These are phyloP conservation scores for Anas platyrhynchos DNA, from an alignment of 2,113 vertebrate species.

Conservation along the genomic window DNA sequence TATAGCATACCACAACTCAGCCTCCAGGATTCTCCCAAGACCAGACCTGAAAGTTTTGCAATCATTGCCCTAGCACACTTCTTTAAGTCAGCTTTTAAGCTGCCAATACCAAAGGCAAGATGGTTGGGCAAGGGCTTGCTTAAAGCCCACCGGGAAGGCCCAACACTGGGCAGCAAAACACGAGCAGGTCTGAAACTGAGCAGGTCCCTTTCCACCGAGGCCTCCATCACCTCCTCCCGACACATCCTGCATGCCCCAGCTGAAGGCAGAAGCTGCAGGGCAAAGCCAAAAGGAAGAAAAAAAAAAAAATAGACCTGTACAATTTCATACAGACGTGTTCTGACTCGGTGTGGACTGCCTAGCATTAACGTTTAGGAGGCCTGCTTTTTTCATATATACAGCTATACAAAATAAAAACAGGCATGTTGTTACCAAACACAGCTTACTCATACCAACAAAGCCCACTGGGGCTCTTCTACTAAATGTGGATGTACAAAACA, in stretches of 20 bases:
- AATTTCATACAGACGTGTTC: background rate
- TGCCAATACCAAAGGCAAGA: background rate
- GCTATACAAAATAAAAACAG: background rate
- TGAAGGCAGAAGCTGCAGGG: background rate
- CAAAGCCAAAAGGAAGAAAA: background rate
- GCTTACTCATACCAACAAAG: background rate
- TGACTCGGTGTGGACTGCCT: background rate
- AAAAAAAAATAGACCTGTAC: background rate
- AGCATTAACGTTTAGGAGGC: background rate
- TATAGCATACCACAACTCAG: too few relatives aligned
- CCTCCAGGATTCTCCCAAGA: too few relatives aligned
- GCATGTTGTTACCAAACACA: background rate
- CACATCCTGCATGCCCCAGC: background rate
- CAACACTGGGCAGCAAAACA: background rate
- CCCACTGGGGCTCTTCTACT: background rate
- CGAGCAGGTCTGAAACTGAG: background rate
- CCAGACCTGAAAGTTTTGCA: too few relatives aligned
- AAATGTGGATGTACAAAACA: background rate
- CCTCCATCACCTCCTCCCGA: background rate
- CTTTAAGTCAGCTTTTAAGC: too few relatives aligned
- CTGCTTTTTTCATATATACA: background rate
- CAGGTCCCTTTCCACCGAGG: background rate
- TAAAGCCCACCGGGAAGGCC: background rate
- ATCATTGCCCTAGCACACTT: background rate
- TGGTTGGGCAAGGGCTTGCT: background rate